Evolutionary conservation across 2,888 invertebrate genomes (phyloP).

Genomic region (Eudemis profundana): DNA sequence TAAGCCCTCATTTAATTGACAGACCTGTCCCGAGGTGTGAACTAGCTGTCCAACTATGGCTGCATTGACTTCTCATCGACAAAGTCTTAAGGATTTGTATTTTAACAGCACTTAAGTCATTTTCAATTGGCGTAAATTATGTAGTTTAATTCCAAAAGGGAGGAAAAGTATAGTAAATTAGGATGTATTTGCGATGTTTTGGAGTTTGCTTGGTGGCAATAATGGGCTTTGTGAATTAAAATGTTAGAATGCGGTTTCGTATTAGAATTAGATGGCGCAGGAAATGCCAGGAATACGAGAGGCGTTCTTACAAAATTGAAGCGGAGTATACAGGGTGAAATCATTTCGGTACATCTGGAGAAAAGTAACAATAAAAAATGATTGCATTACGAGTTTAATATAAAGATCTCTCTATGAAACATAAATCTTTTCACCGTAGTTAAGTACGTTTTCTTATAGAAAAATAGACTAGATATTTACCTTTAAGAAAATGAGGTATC

Average conservation of each 20-base stretch:
- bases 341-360: too few species aligned
- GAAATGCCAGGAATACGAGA: neutral
- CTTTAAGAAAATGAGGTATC: too few species aligned
- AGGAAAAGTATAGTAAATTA: neutral
- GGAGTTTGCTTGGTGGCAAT: slow-evolving; percentile 1
- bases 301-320: neutral
- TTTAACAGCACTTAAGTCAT: neutral
- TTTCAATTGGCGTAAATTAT: slow-evolving; percentile 1
- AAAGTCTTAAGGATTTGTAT: neutral
- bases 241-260: slow-evolving; percentile 3
- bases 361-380: too few species aligned
- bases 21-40: slow-evolving; percentile 50
- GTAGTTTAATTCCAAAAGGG: neutral
- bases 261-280: neutral
- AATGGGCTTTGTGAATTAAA: slow-evolving; percentile 8
- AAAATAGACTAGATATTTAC: too few species aligned
- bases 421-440: too few species aligned
- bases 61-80: neutral
- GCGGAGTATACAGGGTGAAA: neutral
- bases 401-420: too few species aligned
- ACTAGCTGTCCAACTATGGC: slow-evolving; percentile 9
- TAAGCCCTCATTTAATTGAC: slow-evolving; percentile 62
- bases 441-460: too few species aligned
- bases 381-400: too few species aligned
- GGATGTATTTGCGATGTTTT: neutral